phyloP scores from a whole-genome alignment of 2,888 invertebrate species.

The Nomada ruficornis region DNA sequence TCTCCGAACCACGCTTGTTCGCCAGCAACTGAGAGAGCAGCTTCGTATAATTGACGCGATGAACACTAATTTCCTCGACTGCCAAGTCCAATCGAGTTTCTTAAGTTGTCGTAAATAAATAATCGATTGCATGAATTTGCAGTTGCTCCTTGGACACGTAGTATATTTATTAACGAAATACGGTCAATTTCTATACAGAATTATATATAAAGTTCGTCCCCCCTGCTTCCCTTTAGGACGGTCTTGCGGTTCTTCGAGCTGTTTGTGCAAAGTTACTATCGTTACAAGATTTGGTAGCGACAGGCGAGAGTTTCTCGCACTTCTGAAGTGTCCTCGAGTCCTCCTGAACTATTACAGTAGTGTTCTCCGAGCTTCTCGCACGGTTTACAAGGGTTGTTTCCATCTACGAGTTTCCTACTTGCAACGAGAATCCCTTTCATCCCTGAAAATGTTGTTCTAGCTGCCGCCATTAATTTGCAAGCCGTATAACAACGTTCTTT shows the following conservation, averaged over 20 bases:
- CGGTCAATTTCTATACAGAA: too few species aligned
- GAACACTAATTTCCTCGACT: slow-evolving; percentile 1
- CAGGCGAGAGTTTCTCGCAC: slow-evolving; percentile 1
- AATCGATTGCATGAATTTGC: too few species aligned
- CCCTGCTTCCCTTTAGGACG: too few species aligned
- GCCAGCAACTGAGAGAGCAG: not conserved
- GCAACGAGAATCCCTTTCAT: too few species aligned
- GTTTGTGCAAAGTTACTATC: not conserved
- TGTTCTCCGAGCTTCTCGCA: slow-evolving; percentile 10
- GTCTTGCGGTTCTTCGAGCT: too few species aligned
- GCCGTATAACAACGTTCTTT: not conserved
- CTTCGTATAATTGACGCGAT: slow-evolving; percentile 8
- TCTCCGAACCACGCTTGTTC: not conserved
- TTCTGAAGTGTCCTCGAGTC: slow-evolving; percentile 1
- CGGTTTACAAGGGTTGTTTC: not conserved
- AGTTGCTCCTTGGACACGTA: too few species aligned
- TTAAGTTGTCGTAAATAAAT: slow-evolving; percentile 2
- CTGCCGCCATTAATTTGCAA: not conserved
- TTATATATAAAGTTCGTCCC: too few species aligned
- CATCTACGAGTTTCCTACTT: not conserved
- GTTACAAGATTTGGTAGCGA: slow-evolving; percentile 13
- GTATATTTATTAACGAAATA: too few species aligned
- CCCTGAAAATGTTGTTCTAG: too few species aligned
- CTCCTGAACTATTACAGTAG: slow-evolving; percentile 16
- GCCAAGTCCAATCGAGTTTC: not conserved